phyloP scores from a whole-genome alignment of 2,113 vertebrate species.

The Dipodomys stephensi region DNA sequence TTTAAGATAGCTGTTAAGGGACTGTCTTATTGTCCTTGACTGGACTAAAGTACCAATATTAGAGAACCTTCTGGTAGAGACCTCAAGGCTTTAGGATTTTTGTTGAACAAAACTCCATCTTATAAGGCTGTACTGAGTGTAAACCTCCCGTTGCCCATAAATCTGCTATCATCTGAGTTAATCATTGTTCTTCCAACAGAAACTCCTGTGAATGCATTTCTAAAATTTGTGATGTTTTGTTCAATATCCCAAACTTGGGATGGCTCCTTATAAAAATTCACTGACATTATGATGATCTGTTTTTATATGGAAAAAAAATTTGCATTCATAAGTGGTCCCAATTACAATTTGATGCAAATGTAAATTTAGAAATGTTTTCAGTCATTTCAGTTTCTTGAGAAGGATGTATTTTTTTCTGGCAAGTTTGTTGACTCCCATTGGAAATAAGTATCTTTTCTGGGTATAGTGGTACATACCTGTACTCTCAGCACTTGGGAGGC shows the following conservation, averaged over 20 bases:
- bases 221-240: not conserved
- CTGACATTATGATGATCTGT: not conserved
- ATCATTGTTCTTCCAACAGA: not conserved
- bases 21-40: not conserved
- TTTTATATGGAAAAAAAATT: not conserved
- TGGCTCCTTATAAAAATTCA: not conserved
- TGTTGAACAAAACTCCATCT: not conserved
- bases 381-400: not conserved
- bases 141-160: not conserved
- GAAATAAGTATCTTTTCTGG: not conserved
- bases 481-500: no score
- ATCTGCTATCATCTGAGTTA: slow-evolving; percentile 5
- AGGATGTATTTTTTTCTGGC: not conserved
- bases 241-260: slow-evolving; percentile 37
- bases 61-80: not conserved
- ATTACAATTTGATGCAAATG: not conserved
- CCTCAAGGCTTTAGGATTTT: not conserved
- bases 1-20: slow-evolving; percentile 17
- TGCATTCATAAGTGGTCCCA: not conserved
- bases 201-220: not conserved
- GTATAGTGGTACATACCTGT: no score
- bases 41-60: not conserved
- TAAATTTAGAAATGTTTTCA: not conserved
- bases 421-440: not conserved
- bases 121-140: not conserved